Evolutionary conservation across 2,113 vertebrate species (phyloP).

Genomic region (Holacanthus passer): DNA sequence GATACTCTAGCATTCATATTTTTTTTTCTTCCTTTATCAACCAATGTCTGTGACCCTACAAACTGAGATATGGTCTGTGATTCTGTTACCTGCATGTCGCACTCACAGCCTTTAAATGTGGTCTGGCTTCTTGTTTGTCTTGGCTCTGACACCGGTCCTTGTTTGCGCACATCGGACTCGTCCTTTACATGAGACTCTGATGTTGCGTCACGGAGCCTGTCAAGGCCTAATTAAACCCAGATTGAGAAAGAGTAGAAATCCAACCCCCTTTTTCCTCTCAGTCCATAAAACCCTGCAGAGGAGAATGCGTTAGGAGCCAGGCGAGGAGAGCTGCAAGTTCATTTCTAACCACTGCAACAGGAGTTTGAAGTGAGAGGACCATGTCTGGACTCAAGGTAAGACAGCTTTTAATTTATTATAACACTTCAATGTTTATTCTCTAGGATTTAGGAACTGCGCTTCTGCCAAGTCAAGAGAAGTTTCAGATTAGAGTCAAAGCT

Average conservation of each 20-base stretch:
- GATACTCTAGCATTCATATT: not conserved
- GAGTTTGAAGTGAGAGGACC: slow-evolving; percentile 41
- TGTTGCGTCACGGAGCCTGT: slow-evolving; percentile 76
- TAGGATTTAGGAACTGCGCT: rapidly evolving
- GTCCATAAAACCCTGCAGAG: slow-evolving; percentile 29
- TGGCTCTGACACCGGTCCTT: slow-evolving; percentile 35
- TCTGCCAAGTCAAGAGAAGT: not conserved
- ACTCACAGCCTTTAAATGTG: not conserved
- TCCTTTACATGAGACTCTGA: slow-evolving; percentile 5
- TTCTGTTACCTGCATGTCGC: slow-evolving; percentile 21
- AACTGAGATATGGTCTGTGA: not conserved
- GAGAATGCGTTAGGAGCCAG: slow-evolving; percentile 6
- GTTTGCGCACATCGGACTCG: slow-evolving; percentile 59
- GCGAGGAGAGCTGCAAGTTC: slow-evolving; percentile 16
- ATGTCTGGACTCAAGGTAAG: slow-evolving; percentile 93
- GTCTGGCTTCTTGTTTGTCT: slow-evolving; percentile 54
- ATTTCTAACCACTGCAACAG: slow-evolving; percentile 27
- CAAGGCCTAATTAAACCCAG: slow-evolving; percentile 86
- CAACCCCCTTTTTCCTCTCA: slow-evolving; percentile 52
- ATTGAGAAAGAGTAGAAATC: slow-evolving; percentile 80
- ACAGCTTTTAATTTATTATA: not conserved
- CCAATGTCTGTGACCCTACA: not conserved
- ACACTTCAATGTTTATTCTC: not conserved
- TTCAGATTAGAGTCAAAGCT: not conserved
- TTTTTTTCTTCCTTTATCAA: not conserved